A percentile compares a stretch with the other conserved stretches of the same genome.
phyloP scores from a whole-genome alignment of 2,113 vertebrate genomes.

The Ceratotherium simum region DNA sequence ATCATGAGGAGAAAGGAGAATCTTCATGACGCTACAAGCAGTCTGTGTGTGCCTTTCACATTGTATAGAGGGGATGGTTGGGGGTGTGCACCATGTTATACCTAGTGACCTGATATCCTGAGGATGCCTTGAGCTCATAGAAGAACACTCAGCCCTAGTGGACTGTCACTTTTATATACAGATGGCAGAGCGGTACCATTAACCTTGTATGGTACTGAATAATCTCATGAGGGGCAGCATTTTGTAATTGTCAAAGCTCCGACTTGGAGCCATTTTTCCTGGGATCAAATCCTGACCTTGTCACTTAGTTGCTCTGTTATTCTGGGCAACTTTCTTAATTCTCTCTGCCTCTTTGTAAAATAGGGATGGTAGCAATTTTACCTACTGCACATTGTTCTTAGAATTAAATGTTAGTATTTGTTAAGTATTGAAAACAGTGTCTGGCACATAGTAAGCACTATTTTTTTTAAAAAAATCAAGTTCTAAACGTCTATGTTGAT shows the following conservation, averaged over 20 bases:
- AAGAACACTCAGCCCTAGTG: neutral
- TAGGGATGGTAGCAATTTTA: neutral
- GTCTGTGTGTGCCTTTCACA: neutral
- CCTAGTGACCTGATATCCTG: neutral
- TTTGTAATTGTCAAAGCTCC: neutral
- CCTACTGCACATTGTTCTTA: neutral
- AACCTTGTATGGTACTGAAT: neutral
- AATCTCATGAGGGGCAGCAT: neutral
- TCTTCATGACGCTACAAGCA: neutral
- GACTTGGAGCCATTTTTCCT: neutral
- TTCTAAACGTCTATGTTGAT: neutral
- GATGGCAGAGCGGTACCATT: neutral
- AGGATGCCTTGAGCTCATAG: neutral
- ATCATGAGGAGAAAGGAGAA: neutral
- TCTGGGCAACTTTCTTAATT: neutral
- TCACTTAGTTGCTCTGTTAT: neutral
- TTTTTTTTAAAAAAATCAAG: neutral
- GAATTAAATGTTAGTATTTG: neutral
- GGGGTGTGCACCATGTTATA: rapidly evolving
- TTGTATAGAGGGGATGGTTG: neutral
- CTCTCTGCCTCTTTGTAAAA: neutral
- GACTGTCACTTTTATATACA: neutral
- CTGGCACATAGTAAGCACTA: neutral
- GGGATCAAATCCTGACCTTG: neutral
- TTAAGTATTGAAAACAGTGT: neutral